phyloP scores from a whole-genome alignment of 2,797 vertebrate species.

The Brachyalestes nurse region DNA sequence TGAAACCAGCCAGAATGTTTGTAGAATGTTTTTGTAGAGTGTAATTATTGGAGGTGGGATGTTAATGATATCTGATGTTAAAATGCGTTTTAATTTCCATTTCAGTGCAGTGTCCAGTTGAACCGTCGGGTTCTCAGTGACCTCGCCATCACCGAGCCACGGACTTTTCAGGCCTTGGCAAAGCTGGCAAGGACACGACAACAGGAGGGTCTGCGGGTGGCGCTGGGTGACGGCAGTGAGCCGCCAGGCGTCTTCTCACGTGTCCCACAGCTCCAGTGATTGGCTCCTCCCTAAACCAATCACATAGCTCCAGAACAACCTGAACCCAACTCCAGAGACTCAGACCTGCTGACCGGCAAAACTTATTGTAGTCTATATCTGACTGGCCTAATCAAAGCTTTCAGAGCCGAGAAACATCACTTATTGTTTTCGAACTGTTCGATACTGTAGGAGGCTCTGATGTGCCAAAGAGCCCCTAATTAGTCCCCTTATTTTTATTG shows the following conservation, averaged over 20 bases:
- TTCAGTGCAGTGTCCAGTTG: constrained; percentile 88
- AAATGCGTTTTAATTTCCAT: constrained; percentile 14
- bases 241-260: constrained; percentile 90
- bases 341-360: not conserved
- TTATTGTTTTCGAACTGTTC: no score
- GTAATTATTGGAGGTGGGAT: not conserved
- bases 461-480: no score
- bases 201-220: constrained; percentile 87
- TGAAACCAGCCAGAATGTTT: no score
- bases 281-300: not conserved
- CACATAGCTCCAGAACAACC: not conserved
- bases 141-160: constrained; percentile 90
- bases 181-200: constrained; percentile 84
- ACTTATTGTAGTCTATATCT: not conserved
- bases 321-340: not conserved
- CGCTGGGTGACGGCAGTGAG: constrained; percentile 87
- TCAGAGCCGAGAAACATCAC: no score
- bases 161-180: constrained; percentile 88
- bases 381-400: not conserved
- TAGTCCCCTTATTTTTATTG: no score
- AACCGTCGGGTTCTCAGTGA: constrained; percentile 83
- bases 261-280: constrained; percentile 74
- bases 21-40: no score
- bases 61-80: not conserved
- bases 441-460: no score